Evolutionary conservation across 2,797 vertebrate genomes (phyloP).

Genomic region (Arrhamphus sclerolepis): DNA sequence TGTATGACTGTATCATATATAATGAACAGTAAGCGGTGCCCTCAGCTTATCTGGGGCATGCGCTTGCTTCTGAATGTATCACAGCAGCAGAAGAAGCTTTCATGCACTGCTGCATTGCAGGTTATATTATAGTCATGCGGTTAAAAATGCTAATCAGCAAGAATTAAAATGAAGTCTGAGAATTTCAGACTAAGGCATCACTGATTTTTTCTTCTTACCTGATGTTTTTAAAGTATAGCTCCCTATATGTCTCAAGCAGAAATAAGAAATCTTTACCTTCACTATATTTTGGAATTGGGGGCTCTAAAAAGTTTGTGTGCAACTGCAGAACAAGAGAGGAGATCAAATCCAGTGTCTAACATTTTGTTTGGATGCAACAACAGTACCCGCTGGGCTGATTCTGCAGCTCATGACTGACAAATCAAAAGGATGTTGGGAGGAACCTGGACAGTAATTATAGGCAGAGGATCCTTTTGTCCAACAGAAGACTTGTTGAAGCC

Average conservation of each 20-base stretch:
- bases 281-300: slow-evolving; percentile 4
- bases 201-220: slow-evolving; percentile 15
- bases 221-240: slow-evolving; percentile 22
- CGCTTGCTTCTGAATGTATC: background rate
- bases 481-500: slow-evolving; percentile 17
- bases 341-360: slow-evolving; percentile 19
- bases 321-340: background rate
- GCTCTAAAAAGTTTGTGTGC: background rate
- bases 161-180: slow-evolving; percentile 12
- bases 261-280: background rate
- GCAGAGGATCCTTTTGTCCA: slow-evolving; percentile 1
- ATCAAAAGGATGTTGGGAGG: slow-evolving; percentile 12
- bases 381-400: background rate
- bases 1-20: no score
- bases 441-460: background rate
- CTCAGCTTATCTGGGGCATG: no score
- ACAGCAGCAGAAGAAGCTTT: slow-evolving; percentile 5
- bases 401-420: background rate
- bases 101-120: slow-evolving; percentile 17
- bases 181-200: slow-evolving; percentile 14
- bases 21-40: no score
- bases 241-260: slow-evolving; percentile 27
- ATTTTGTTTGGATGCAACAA: slow-evolving; percentile 12
- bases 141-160: slow-evolving; percentile 31
- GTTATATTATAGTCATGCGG: slow-evolving; percentile 20